phyloP scores from a whole-genome alignment of 2,888 invertebrate species.

The Trisateles emortualis region DNA sequence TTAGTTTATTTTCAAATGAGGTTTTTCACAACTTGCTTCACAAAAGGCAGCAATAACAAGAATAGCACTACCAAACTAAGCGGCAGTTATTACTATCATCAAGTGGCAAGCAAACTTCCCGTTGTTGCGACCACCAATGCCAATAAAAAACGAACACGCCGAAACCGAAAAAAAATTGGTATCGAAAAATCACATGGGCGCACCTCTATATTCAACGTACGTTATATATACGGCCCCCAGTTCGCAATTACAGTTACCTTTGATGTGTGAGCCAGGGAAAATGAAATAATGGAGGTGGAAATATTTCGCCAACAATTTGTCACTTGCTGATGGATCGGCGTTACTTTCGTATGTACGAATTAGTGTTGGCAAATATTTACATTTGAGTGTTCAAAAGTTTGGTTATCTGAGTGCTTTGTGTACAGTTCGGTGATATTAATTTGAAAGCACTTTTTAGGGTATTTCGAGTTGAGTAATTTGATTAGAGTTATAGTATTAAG shows the following conservation, averaged over 20 bases:
- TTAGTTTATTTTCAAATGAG: no score
- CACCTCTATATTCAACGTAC: constrained; percentile 5
- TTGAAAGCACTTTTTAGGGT: neutral
- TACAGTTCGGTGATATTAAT: neutral
- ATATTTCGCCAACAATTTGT: constrained; percentile 56
- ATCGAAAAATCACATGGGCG: neutral
- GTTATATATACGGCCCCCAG: constrained; percentile 13
- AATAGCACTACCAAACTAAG: no score
- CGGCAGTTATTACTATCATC: no score
- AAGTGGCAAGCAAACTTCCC: no score
- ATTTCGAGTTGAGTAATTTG: neutral
- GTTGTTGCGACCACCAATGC: no score
- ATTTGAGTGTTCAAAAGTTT: constrained; percentile 26
- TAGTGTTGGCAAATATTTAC: constrained; percentile 35
- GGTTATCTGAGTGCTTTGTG: constrained; percentile 3
- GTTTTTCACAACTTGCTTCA: no score
- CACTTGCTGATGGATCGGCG: constrained; percentile 51
- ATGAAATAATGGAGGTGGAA: constrained; percentile 56
- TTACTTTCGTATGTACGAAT: constrained; percentile 37
- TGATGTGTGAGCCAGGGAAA: constrained; percentile 57
- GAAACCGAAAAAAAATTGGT: neutral
- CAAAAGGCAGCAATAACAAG: no score
- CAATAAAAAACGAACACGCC: no score
- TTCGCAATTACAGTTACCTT: constrained; percentile 48
- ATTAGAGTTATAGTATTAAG: no score